phyloP scores from a whole-genome alignment of 1,140 invertebrate species.

The Drosophila sechellia region DNA sequence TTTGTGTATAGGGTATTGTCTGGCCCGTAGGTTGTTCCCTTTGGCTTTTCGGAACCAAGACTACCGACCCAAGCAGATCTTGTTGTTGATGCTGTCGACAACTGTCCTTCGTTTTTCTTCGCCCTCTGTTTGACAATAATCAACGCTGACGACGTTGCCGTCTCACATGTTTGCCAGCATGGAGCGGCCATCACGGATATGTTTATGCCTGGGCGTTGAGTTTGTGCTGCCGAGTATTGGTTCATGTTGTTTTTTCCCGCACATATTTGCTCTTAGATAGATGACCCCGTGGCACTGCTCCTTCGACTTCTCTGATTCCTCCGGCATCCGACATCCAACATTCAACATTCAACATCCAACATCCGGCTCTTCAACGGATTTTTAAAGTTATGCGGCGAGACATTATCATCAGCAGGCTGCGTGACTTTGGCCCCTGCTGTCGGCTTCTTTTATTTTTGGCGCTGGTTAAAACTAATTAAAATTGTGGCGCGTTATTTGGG shows the following conservation, averaged over 20 bases:
- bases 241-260: slow-evolving; percentile 17
- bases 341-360: too few relatives aligned
- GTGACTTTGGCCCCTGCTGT: slow-evolving; percentile 57
- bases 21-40: not conserved
- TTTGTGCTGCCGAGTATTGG: slow-evolving; percentile 7
- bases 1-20: not conserved
- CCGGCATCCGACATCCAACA: not conserved
- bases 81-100: slow-evolving; percentile 30
- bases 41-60: not conserved
- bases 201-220: slow-evolving; percentile 17
- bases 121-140: slow-evolving; percentile 72
- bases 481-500: slow-evolving; percentile 31
- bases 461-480: slow-evolving; percentile 66
- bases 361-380: slow-evolving; percentile 41
- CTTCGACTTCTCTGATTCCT: not conserved
- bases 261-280: slow-evolving; percentile 49
- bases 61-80: slow-evolving; percentile 20
- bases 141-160: slow-evolving; percentile 54
- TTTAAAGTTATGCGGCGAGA: slow-evolving; percentile 20
- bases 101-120: slow-evolving; percentile 42
- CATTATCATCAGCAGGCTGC: slow-evolving; percentile 28
- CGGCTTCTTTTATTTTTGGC: slow-evolving; percentile 51
- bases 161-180: slow-evolving; percentile 63
- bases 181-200: slow-evolving; percentile 49
- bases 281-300: not conserved